phyloP scores from a whole-genome alignment of 2,888 invertebrate species.

The Hyles lineata region DNA sequence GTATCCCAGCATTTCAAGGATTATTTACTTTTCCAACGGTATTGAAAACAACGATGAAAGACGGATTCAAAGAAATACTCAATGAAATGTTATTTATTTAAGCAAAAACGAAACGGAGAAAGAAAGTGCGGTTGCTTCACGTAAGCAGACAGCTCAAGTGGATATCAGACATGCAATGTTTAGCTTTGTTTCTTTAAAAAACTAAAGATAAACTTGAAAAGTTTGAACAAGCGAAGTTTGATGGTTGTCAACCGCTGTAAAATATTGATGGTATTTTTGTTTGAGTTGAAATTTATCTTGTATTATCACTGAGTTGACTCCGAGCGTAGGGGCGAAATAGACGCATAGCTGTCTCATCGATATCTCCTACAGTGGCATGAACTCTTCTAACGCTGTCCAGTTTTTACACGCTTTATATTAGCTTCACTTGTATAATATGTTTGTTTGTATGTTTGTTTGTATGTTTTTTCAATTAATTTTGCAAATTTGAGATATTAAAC shows the following conservation, averaged over 20 bases:
- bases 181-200: constrained; percentile 1
- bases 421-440: too few relatives aligned
- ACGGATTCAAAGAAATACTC: constrained; percentile 16
- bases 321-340: not conserved
- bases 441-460: too few relatives aligned
- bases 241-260: constrained; percentile 7
- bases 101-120: constrained; percentile 20
- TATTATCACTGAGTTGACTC: not conserved
- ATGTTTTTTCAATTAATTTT: too few relatives aligned
- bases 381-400: not conserved
- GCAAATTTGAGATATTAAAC: too few relatives aligned
- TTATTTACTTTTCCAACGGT: constrained; percentile 32
- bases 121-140: not conserved
- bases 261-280: not conserved
- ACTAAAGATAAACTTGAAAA: constrained; percentile 2
- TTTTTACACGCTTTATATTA: too few relatives aligned
- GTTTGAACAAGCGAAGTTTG: not conserved
- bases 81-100: constrained; percentile 14
- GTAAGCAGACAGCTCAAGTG: not conserved
- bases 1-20: constrained; percentile 43
- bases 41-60: constrained; percentile 21
- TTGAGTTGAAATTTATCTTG: not conserved
- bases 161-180: constrained; percentile 13
- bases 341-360: not conserved
- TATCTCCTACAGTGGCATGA: too few relatives aligned